A percentile compares a stretch with the other conserved stretches of the same genome.
Conservation (phyloP, 2,888 invertebrate species). For the Atethmia centrago region DNA sequence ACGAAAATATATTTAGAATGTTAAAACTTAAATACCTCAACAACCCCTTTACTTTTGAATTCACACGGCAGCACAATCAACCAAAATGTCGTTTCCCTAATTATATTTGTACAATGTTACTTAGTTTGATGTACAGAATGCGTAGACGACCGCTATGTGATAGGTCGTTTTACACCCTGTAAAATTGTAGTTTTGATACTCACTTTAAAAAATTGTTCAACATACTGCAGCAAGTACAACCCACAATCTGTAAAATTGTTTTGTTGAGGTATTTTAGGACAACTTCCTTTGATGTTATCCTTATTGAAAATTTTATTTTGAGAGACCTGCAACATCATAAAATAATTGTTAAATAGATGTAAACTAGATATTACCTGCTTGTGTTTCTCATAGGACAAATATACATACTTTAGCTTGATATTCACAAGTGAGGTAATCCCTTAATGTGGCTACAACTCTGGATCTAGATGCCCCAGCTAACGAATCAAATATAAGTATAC, state of each 20-base stretch:
- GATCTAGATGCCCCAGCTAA: slow-evolving; percentile 95
- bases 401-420: slow-evolving; percentile 93
- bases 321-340: slow-evolving; percentile 84
- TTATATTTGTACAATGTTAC: no score
- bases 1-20: no score
- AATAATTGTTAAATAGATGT: slow-evolving; percentile 21
- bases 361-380: not conserved
- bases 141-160: not conserved
- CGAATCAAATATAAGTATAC: slow-evolving; percentile 98
- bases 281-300: slow-evolving; percentile 95
- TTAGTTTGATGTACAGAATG: no score
- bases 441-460: slow-evolving; percentile 96
- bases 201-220: slow-evolving; percentile 98
- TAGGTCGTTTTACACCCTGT: not conserved
- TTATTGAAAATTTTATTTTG: slow-evolving; percentile 93
- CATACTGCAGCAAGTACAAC: slow-evolving; percentile 98
- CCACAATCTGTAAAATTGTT: slow-evolving; percentile 99
- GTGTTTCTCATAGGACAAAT: not conserved
- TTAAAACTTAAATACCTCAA: not conserved
- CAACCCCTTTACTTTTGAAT: no score
- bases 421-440: slow-evolving; percentile 97
- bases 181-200: slow-evolving; percentile 9
- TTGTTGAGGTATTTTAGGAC: slow-evolving; percentile 99
- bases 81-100: no score
- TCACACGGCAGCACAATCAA: no score